These are phyloP conservation scores for Thymallus thymallus DNA, from an alignment of 2,113 vertebrate genomes.

Conservation along the genomic window DNA sequence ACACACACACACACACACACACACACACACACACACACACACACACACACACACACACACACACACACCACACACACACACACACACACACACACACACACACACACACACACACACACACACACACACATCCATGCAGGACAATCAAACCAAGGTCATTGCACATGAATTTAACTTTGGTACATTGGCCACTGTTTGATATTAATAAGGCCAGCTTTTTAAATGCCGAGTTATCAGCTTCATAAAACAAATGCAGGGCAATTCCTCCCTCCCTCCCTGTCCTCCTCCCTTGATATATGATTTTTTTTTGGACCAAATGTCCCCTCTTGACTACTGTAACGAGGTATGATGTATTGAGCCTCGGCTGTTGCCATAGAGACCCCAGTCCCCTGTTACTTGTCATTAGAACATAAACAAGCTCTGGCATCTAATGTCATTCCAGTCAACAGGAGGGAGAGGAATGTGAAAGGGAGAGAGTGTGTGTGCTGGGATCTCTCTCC, in stretches of 20 bases:
- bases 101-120: constrained; percentile 4
- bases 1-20: too few relatives aligned
- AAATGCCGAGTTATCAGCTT: constrained; percentile 67
- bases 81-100: constrained; percentile 14
- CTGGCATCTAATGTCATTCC: constrained; percentile 84
- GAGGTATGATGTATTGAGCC: constrained; percentile 85
- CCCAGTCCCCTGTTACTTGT: constrained; percentile 83
- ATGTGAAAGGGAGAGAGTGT: constrained; percentile 55
- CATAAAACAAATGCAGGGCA: constrained; percentile 63
- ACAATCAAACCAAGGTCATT: constrained; percentile 69
- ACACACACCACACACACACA: too few relatives aligned
- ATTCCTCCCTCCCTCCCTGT: constrained; percentile 49
- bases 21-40: too few relatives aligned
- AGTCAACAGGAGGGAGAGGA: constrained; percentile 73
- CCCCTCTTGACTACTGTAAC: constrained; percentile 81
- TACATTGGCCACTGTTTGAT: constrained; percentile 54
- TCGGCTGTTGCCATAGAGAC: constrained; percentile 85
- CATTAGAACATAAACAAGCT: constrained; percentile 82
- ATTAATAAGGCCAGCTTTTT: constrained; percentile 71
- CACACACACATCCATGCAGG: constrained; percentile 22
- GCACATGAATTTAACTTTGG: constrained; percentile 58
- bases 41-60: too few relatives aligned
- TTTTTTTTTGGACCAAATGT: constrained; percentile 81
- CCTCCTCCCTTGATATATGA: constrained; percentile 70
- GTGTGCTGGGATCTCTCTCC: constrained; percentile 35